Percentiles rank a stretch among this genome's conserved stretches.
These are phyloP conservation scores for Araneus ventricosus DNA, from an alignment of 1,140 invertebrate species.

Conservation along the genomic window DNA sequence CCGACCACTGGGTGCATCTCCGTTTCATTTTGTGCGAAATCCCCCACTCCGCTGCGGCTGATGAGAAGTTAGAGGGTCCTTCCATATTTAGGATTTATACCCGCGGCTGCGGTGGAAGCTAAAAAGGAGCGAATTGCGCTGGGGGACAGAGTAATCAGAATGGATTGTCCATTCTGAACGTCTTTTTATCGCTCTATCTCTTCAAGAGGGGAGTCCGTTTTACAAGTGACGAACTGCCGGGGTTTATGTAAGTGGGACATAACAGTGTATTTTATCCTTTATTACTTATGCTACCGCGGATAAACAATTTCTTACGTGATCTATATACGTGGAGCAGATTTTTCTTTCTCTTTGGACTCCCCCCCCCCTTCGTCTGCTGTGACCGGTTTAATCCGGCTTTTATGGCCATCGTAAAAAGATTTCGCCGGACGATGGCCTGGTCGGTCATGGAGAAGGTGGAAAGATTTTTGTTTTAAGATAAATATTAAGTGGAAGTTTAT, in stretches of 20 bases:
- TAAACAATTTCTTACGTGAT: conserved; percentile 73
- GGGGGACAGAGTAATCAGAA: conserved; percentile 67
- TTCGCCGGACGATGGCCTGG: conserved; percentile 14
- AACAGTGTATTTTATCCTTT: conserved; percentile 75
- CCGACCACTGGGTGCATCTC: conserved; percentile 23
- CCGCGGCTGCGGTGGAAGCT: background rate
- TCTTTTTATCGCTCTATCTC: conserved; percentile 71
- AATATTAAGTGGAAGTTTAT: conserved; percentile 44
- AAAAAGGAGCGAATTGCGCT: conserved; percentile 62
- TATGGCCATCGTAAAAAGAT: conserved; percentile 68
- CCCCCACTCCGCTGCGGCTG: conserved; percentile 30
- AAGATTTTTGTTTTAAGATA: conserved; percentile 7
- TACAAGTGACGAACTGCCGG: conserved; percentile 74
- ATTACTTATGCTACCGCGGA: conserved; percentile 72
- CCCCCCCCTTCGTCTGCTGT: background rate
- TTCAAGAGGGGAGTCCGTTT: conserved; percentile 50
- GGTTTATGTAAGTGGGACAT: conserved; percentile 74
- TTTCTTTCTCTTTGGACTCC: conserved; percentile 28
- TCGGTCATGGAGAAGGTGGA: background rate
- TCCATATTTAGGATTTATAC: conserved; percentile 75
- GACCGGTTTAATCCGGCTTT: conserved; percentile 61
- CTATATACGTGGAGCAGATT: conserved; percentile 71
- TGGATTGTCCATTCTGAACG: conserved; percentile 72
- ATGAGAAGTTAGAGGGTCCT: conserved; percentile 67
- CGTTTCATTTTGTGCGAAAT: conserved; percentile 69